Conservation (phyloP, 2,888 invertebrate genomes). For the Macropis europaea region DNA sequence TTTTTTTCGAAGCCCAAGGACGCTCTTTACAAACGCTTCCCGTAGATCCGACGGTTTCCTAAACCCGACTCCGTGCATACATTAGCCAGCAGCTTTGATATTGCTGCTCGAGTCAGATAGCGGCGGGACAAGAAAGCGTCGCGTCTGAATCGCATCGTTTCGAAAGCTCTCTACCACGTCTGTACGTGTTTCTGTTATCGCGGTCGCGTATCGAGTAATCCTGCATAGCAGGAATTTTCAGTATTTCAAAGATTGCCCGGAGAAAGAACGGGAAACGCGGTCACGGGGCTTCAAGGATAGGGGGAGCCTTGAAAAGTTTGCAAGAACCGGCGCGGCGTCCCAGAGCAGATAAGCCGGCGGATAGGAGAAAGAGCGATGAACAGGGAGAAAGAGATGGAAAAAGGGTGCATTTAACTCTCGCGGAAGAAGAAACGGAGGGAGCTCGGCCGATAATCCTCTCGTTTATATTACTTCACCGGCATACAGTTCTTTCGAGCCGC, state of each 20-base stretch:
- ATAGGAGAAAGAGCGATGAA: constrained; percentile 7
- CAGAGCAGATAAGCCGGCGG: constrained; percentile 45
- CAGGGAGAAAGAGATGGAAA: constrained; percentile 18
- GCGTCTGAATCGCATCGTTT: background rate
- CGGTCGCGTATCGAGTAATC: constrained; percentile 38
- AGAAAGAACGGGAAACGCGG: background rate
- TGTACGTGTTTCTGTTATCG: constrained; percentile 43
- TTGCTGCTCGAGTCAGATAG: background rate
- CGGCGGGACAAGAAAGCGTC: background rate
- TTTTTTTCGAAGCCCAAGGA: too few species aligned
- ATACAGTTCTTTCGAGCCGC: constrained; percentile 27
- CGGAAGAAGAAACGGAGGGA: constrained; percentile 47
- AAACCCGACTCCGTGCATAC: too few species aligned
- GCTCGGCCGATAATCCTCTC: constrained; percentile 67
- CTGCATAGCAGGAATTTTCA: constrained; percentile 21
- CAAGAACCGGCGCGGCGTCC: constrained; percentile 29
- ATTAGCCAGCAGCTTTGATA: too few species aligned
- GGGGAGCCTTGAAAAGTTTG: constrained; percentile 43
- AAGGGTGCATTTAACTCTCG: constrained; percentile 57
- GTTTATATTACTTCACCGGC: constrained; percentile 68
- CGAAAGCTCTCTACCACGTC: background rate
- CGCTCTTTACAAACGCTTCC: too few species aligned
- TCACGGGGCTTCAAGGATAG: constrained; percentile 6
- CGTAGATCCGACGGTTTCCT: too few species aligned
- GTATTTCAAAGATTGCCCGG: constrained; percentile 31